Evolutionary conservation across 2,113 vertebrate species (phyloP).

Genomic region (Arothron firmamentum): DNA sequence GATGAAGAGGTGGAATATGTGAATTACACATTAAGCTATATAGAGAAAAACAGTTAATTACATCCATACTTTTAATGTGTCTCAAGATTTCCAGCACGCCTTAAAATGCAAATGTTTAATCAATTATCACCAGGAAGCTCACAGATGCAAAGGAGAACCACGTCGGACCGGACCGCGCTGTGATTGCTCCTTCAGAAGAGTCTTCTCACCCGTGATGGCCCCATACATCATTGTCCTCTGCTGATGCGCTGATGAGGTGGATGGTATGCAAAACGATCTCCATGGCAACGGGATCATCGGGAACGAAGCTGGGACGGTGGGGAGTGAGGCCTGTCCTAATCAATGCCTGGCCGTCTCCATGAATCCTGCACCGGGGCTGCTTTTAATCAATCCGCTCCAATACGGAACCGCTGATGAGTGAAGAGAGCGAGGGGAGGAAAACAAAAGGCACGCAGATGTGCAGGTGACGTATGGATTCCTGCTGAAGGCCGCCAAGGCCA

Average conservation of each 20-base stretch:
- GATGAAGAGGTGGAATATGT: too few species aligned
- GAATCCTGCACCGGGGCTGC: too few species aligned
- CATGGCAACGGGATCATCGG: slow-evolving; percentile 68
- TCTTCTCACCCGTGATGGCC: slow-evolving; percentile 42
- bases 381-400: too few species aligned
- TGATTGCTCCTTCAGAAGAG: slow-evolving; percentile 41
- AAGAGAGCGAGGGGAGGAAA: too few species aligned
- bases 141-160: slow-evolving; percentile 50
- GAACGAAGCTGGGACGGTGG: slow-evolving; percentile 45
- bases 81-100: slow-evolving; percentile 5
- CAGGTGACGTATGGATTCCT: too few species aligned
- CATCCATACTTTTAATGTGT: too few species aligned
- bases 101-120: slow-evolving; percentile 51
- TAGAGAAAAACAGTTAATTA: too few species aligned
- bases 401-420: too few species aligned
- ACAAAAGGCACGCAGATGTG: too few species aligned
- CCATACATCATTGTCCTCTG: slow-evolving; percentile 60
- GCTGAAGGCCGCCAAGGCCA: too few species aligned
- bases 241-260: slow-evolving; percentile 52
- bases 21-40: too few species aligned
- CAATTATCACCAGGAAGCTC: slow-evolving; percentile 36
- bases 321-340: slow-evolving; percentile 49
- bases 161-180: slow-evolving; percentile 30
- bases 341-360: slow-evolving; percentile 39
- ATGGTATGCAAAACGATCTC: slow-evolving; percentile 61